Conservation (phyloP, 2,888 invertebrate genomes). For the Germaria angustata region DNA sequence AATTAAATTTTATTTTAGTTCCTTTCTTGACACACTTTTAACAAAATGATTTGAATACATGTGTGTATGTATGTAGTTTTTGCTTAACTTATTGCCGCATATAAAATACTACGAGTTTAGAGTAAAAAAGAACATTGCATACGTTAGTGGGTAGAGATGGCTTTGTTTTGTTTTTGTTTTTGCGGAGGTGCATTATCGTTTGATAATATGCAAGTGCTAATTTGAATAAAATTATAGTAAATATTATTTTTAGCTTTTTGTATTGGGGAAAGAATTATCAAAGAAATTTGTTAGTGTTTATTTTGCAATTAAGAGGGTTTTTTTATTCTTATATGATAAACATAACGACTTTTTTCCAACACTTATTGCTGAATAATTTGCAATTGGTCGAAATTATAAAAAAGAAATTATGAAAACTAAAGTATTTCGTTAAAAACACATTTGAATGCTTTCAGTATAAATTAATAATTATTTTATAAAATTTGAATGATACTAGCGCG, state of each 20-base stretch:
- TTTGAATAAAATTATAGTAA: slow-evolving; percentile 46
- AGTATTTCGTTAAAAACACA: too few species aligned
- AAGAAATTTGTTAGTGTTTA: slow-evolving; percentile 23
- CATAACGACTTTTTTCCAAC: too few species aligned
- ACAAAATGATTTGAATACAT: not conserved
- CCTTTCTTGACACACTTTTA: slow-evolving; percentile 42
- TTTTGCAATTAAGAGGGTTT: slow-evolving; percentile 29
- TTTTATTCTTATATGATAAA: too few species aligned
- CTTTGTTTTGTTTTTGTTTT: not conserved
- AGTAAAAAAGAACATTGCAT: slow-evolving; percentile 5
- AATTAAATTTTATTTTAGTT: slow-evolving; percentile 16
- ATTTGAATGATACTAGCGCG: too few species aligned
- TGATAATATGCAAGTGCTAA: slow-evolving; percentile 39
- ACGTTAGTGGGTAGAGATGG: not conserved
- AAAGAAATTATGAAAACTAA: too few species aligned
- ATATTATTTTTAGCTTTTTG: slow-evolving; percentile 35
- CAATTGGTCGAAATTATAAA: too few species aligned
- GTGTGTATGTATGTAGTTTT: not conserved
- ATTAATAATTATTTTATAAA: too few species aligned
- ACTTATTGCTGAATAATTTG: too few species aligned
- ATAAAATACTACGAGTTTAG: slow-evolving; percentile 9
- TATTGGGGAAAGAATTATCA: not conserved
- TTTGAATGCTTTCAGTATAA: too few species aligned
- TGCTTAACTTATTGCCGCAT: slow-evolving; percentile 1
- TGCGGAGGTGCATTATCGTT: slow-evolving; percentile 42